Evolutionary conservation across 2,113 vertebrate species (phyloP).

Genomic region (Thinocorus orbignyianus): DNA sequence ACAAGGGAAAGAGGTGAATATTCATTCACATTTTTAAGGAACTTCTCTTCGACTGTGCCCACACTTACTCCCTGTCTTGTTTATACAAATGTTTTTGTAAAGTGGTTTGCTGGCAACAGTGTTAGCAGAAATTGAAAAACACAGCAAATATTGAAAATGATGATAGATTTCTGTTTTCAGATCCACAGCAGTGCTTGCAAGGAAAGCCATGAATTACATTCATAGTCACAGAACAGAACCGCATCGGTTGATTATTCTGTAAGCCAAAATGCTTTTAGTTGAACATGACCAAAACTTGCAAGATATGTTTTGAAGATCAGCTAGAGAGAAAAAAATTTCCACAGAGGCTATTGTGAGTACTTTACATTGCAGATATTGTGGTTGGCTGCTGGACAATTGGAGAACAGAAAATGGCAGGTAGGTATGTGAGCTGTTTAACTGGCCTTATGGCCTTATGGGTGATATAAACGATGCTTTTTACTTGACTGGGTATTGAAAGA

Average conservation of each 20-base stretch:
- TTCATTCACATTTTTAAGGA: not conserved
- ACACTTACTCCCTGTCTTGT: not conserved
- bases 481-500: not conserved
- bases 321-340: not conserved
- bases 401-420: not conserved
- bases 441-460: not conserved
- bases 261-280: slow-evolving; percentile 10
- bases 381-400: not conserved
- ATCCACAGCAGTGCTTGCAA: not conserved
- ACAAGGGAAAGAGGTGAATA: not conserved
- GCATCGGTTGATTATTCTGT: not conserved
- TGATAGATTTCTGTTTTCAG: not conserved
- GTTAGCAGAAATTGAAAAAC: not conserved
- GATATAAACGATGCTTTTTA: not conserved
- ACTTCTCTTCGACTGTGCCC: not conserved
- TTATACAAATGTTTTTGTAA: not conserved
- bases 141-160: not conserved
- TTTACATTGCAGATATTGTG: not conserved
- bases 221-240: not conserved
- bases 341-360: not conserved
- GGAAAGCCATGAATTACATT: slow-evolving; percentile 11
- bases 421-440: not conserved
- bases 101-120: not conserved
- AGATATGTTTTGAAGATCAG: not conserved
- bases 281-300: not conserved